Conservation (phyloP, 92 coral and sea anemone genomes). For the Blastomussa wellsi region DNA sequence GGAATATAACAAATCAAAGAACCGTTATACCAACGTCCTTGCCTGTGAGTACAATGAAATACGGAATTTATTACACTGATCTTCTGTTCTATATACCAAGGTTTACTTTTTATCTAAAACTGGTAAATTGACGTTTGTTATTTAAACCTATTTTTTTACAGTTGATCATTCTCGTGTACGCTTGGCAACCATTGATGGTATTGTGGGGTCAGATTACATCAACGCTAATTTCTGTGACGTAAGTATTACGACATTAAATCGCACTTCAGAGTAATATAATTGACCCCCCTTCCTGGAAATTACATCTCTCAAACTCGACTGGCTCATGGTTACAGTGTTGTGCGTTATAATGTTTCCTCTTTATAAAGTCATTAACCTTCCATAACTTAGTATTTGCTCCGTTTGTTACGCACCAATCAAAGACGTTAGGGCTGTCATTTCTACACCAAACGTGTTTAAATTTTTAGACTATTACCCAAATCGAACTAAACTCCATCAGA, state of each 20-base stretch:
- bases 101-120: background rate
- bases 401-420: no score
- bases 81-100: background rate
- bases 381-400: no score
- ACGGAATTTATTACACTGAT: conserved; percentile 75
- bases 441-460: no score
- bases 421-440: no score
- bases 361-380: no score
- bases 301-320: background rate
- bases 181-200: conserved; percentile 64
- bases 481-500: no score
- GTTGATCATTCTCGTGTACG: conserved; percentile 94
- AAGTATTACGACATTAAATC: conserved; percentile 44
- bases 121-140: background rate
- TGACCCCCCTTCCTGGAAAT: no score
- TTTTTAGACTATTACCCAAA: no score
- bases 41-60: conserved; percentile 78
- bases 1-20: conserved; percentile 82
- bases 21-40: conserved; percentile 90
- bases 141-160: conserved; percentile 13
- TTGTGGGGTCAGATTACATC: conserved; percentile 88
- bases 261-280: background rate
- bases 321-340: no score
- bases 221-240: conserved; percentile 97
- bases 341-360: no score